phyloP scores from a whole-genome alignment of 1,140 invertebrate species.

The Oryctes rhinoceros region DNA sequence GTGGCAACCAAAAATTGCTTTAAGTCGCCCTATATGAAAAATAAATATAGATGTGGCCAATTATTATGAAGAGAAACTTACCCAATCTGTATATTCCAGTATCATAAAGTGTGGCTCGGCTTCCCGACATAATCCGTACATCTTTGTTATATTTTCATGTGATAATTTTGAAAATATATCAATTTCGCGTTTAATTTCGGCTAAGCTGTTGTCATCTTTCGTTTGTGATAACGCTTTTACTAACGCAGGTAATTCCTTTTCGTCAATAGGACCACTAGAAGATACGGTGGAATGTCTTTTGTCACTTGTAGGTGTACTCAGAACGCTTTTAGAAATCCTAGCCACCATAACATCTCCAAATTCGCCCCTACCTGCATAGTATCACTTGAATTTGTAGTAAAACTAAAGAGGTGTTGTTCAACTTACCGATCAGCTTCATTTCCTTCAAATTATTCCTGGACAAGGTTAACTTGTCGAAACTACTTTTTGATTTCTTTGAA shows the following conservation, averaged over 20 bases:
- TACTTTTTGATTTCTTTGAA: slow-evolving; percentile 76
- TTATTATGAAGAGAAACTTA: slow-evolving; percentile 60
- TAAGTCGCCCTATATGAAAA: slow-evolving; percentile 78
- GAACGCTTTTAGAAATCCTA: slow-evolving; percentile 65
- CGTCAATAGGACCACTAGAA: slow-evolving; percentile 56
- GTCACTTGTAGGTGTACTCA: slow-evolving; percentile 49
- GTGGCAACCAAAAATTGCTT: slow-evolving; percentile 93
- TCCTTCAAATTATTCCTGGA: slow-evolving; percentile 79
- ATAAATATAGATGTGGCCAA: not conserved
- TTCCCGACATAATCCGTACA: slow-evolving; percentile 84
- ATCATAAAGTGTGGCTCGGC: slow-evolving; percentile 89
- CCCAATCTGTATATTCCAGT: slow-evolving; percentile 92
- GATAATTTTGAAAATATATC: slow-evolving; percentile 83
- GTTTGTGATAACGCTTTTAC: slow-evolving; percentile 78
- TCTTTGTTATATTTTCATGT: slow-evolving; percentile 80
- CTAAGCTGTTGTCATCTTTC: slow-evolving; percentile 77
- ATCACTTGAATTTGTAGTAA: not conserved
- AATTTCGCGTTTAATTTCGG: slow-evolving; percentile 87
- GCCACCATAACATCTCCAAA: slow-evolving; percentile 90
- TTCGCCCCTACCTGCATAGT: slow-evolving; percentile 77
- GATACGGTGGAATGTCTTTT: slow-evolving; percentile 59
- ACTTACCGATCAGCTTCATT: slow-evolving; percentile 77
- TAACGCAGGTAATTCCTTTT: slow-evolving; percentile 68
- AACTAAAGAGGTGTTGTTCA: not conserved
- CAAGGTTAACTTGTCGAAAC: slow-evolving; percentile 80